These are phyloP conservation scores for Tautogolabrus adspersus DNA, from an alignment of 2,113 vertebrate species.

Conservation along the genomic window DNA sequence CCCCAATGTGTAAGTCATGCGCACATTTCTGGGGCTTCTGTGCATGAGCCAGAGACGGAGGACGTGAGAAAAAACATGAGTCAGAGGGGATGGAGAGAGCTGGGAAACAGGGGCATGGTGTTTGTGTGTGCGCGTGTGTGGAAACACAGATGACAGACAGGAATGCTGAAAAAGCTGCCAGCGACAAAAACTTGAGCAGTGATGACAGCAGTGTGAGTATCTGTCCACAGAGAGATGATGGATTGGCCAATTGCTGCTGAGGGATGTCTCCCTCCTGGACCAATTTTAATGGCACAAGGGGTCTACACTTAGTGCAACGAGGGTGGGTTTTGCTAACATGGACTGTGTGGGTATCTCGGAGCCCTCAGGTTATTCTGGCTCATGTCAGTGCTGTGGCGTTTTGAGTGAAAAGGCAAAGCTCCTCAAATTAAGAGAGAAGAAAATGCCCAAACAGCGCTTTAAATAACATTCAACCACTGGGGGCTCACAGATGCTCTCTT, in stretches of 20 bases:
- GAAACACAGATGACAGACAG: neutral
- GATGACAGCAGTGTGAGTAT: slow-evolving; percentile 34
- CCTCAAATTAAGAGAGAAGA: neutral
- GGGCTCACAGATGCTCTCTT: neutral
- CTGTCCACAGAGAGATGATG: slow-evolving; percentile 27
- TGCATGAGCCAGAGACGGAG: slow-evolving; percentile 4
- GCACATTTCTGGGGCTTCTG: neutral
- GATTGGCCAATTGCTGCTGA: slow-evolving; percentile 9
- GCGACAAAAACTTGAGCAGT: slow-evolving; percentile 28
- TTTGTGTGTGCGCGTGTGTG: slow-evolving; percentile 3
- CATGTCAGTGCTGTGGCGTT: neutral
- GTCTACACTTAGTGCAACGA: neutral
- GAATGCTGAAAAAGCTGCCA: slow-evolving; percentile 46
- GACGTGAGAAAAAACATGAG: slow-evolving; percentile 41
- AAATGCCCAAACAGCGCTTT: neutral
- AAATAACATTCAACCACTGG: neutral
- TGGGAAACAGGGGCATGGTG: neutral
- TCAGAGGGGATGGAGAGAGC: neutral
- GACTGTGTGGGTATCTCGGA: neutral
- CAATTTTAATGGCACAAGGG: slow-evolving; percentile 7
- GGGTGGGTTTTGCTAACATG: neutral
- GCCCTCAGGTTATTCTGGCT: neutral
- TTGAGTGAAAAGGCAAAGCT: neutral
- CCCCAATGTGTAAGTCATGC: neutral
- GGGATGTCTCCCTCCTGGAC: neutral